Evolutionary conservation across 1,140 invertebrate genomes (phyloP).

Genomic region (Berghia stephanieae): DNA sequence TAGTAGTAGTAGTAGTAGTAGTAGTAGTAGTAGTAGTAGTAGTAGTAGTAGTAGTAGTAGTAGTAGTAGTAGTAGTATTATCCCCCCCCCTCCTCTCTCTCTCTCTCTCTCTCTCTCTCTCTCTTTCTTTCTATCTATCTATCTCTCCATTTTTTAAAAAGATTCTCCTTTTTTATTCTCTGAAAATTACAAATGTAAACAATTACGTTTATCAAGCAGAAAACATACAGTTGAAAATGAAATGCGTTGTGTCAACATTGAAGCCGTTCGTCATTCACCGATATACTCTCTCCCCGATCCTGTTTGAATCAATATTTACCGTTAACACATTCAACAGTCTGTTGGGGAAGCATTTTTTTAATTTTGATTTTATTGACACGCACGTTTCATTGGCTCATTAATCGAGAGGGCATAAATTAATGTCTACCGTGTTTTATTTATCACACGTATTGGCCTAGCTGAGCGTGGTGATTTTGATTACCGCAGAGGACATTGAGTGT

Average conservation of each 20-base stretch:
- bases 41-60: conserved; percentile 19
- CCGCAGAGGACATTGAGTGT: conserved; percentile 57
- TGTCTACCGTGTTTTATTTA: no score
- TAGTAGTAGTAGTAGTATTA: conserved; percentile 17
- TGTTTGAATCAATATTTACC: no score
- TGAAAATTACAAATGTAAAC: neutral
- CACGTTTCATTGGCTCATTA: no score
- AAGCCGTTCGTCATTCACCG: conserved; percentile 47
- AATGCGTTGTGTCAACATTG: neutral
- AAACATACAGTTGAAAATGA: neutral
- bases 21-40: neutral
- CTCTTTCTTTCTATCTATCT: neutral
- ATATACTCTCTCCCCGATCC: conserved; percentile 65
- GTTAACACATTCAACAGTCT: no score
- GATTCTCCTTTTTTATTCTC: neutral
- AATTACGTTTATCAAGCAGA: neutral
- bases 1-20: neutral
- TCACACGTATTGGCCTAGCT: no score
- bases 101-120: conserved; percentile 26
- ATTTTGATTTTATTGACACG: no score
- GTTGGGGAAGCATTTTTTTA: no score
- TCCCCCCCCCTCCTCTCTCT: neutral
- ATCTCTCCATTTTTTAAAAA: neutral
- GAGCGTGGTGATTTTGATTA: conserved; percentile 58
- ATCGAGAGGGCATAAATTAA: no score